These are phyloP conservation scores for Acropternis orthonyx DNA, from an alignment of 2,797 vertebrate species.

Conservation along the genomic window DNA sequence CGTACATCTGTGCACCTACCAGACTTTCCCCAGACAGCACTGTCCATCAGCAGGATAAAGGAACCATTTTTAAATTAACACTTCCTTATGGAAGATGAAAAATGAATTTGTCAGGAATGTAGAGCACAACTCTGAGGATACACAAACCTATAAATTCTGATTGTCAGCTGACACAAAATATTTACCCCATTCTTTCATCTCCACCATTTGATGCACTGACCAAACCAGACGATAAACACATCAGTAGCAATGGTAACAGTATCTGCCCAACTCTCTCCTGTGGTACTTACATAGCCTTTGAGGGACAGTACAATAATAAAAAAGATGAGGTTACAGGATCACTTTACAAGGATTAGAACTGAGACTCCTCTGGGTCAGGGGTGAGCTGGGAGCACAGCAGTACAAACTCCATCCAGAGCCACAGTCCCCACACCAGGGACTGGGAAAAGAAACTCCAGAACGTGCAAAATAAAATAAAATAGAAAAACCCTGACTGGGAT, in stretches of 20 bases:
- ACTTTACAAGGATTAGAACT: not conserved
- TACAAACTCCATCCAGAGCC: not conserved
- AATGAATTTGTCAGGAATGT: not conserved
- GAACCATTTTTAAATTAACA: not conserved
- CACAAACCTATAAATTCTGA: not conserved
- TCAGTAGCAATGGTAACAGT: not conserved
- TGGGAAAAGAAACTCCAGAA: not conserved
- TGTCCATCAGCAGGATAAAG: not conserved
- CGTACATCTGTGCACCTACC: not conserved
- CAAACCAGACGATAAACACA: not conserved
- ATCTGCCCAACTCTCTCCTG: not conserved
- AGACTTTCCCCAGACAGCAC: not conserved
- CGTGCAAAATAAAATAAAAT: not conserved
- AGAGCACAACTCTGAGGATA: not conserved
- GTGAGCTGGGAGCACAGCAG: not conserved
- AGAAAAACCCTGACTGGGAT: fast-evolving
- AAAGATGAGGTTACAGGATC: not conserved
- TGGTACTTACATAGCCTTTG: not conserved
- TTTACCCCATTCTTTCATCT: not conserved
- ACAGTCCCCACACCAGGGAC: not conserved
- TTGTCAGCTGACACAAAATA: fast-evolving
- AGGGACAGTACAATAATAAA: not conserved
- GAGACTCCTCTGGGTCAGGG: not conserved
- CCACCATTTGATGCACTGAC: not conserved
- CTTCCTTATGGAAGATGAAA: not conserved